These are phyloP conservation scores for Eleginops maclovinus DNA, from an alignment of 2,113 vertebrate genomes.

Conservation along the genomic window DNA sequence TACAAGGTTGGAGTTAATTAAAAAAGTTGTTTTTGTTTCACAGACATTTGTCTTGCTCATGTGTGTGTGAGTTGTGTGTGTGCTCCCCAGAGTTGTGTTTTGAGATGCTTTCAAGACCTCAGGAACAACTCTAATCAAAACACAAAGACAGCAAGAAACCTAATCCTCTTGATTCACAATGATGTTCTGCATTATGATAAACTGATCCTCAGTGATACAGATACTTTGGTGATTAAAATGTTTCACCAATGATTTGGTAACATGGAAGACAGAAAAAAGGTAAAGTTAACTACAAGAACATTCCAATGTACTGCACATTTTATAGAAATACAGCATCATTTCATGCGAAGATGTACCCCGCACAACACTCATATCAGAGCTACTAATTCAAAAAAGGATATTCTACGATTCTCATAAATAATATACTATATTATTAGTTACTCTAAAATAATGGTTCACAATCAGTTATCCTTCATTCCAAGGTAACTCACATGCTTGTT, in stretches of 20 bases:
- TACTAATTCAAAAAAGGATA: too few relatives aligned
- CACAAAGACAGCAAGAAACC: conserved; percentile 27
- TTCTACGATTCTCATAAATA: too few relatives aligned
- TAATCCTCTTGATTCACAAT: conserved; percentile 48
- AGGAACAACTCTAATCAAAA: conserved; percentile 58
- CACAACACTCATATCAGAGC: too few relatives aligned
- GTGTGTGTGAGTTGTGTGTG: conserved; percentile 15
- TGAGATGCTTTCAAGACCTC: conserved; percentile 45
- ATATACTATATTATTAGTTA: too few relatives aligned
- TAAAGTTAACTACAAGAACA: not conserved
- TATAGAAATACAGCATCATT: not conserved
- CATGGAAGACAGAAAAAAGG: too few relatives aligned
- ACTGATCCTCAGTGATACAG: conserved; percentile 24
- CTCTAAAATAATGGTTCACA: too few relatives aligned
- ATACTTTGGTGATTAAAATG: conserved; percentile 34
- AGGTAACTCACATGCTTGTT: too few relatives aligned
- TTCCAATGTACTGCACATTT: not conserved
- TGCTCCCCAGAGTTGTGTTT: conserved; percentile 46
- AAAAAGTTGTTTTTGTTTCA: conserved; percentile 47
- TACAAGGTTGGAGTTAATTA: conserved; percentile 63
- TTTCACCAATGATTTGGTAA: not conserved
- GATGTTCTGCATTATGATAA: conserved; percentile 14
- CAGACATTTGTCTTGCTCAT: conserved; percentile 30
- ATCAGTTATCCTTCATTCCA: not conserved
- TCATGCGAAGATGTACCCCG: not conserved